A percentile compares a stretch with the other conserved stretches of the same genome.
These are phyloP conservation scores for Connochaetes taurinus DNA, from an alignment of 2,113 vertebrate genomes.

Conservation along the genomic window DNA sequence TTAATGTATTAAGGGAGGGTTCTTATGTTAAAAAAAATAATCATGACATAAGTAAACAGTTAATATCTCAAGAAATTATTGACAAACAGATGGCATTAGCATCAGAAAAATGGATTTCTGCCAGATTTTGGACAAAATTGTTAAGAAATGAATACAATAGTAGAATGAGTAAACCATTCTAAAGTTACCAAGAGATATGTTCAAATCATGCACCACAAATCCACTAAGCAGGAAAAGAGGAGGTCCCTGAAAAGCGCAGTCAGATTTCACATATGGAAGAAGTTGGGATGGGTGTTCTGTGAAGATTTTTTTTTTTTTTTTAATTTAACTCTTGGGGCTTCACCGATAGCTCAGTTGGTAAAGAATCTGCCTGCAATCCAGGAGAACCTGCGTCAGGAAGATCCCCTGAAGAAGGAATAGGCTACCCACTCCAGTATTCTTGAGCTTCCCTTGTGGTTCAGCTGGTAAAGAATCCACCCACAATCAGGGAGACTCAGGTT, in stretches of 20 bases:
- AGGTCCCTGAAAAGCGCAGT: not conserved
- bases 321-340: not conserved
- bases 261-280: not conserved
- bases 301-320: not conserved
- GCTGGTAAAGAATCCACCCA: not conserved
- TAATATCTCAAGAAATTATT: not conserved
- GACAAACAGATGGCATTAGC: not conserved
- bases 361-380: not conserved
- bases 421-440: not conserved
- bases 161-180: not conserved
- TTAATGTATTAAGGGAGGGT: not conserved
- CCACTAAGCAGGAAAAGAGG: not conserved
- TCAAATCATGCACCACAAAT: not conserved
- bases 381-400: not conserved
- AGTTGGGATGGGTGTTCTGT: not conserved
- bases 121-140: not conserved
- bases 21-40: not conserved
- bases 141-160: not conserved
- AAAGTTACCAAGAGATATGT: not conserved
- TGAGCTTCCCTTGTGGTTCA: not conserved
- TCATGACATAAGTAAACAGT: not conserved
- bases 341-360: accelerated
- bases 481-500: not conserved
- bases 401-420: not conserved
- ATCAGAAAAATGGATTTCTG: not conserved